Evolutionary conservation across 2,113 vertebrate species (phyloP).

Genomic region (Oenanthe melanoleuca): DNA sequence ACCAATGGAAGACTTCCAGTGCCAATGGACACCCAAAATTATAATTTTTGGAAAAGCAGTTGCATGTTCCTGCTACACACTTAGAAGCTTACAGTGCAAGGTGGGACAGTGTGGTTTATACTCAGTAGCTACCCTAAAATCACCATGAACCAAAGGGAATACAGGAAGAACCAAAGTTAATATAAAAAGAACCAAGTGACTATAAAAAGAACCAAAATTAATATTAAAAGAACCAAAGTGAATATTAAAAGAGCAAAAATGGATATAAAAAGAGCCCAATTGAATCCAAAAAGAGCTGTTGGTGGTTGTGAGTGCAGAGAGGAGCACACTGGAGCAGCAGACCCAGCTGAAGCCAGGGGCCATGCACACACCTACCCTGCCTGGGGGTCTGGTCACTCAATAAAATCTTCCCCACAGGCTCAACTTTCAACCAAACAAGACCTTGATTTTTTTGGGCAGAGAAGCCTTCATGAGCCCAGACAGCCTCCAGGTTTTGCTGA

Average conservation of each 20-base stretch:
- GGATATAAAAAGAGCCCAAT: neutral
- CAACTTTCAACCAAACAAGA: neutral
- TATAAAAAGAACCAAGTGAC: neutral
- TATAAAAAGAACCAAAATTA: neutral
- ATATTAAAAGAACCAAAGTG: too few species aligned
- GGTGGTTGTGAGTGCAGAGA: neutral
- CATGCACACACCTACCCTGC: too few species aligned
- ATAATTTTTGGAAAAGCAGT: neutral
- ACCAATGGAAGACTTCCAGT: neutral
- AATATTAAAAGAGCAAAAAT: neutral
- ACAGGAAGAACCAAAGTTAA: neutral
- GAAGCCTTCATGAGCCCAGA: neutral
- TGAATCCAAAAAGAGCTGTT: neutral
- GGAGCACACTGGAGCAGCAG: neutral
- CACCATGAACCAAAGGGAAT: neutral
- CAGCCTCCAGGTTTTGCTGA: neutral
- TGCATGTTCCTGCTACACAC: fast-evolving
- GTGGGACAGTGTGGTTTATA: neutral
- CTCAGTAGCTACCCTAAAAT: neutral
- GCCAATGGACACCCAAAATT: neutral
- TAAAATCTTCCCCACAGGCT: neutral
- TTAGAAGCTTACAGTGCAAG: neutral
- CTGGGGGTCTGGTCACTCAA: neutral
- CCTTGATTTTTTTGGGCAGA: neutral
- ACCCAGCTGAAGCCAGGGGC: neutral